Percentiles rank a stretch among this genome's conserved stretches.
Evolutionary conservation across 2,113 vertebrate species (phyloP).

Genomic region (Australoheros scitulus): DNA sequence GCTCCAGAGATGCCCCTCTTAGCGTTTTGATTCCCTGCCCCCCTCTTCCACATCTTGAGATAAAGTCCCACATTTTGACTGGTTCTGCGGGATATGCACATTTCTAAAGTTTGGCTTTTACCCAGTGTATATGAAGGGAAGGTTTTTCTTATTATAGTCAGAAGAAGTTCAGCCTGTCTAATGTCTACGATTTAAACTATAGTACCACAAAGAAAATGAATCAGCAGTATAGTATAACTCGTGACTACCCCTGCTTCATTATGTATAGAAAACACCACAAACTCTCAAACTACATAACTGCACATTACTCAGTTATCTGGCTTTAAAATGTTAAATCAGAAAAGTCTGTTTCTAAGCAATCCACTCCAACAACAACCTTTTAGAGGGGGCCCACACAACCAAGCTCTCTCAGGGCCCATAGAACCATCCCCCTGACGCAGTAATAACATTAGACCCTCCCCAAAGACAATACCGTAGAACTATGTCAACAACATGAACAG

Average conservation of each 20-base stretch:
- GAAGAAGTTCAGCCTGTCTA: neutral
- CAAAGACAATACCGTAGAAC: no score
- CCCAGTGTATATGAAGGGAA: neutral
- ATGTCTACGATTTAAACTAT: neutral
- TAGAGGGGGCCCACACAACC: neutral
- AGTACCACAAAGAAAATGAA: no score
- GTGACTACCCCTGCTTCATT: no score
- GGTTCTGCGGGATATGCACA: neutral
- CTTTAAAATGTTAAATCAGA: no score
- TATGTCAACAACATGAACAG: no score
- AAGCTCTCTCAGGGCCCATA: no score
- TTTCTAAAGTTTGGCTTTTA: neutral
- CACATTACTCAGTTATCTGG: no score
- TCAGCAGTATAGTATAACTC: neutral
- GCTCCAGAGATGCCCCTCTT: neutral
- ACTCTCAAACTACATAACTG: no score
- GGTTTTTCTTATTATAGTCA: neutral
- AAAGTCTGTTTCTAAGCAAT: neutral
- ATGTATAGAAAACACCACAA: no score
- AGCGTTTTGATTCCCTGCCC: no score
- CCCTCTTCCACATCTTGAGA: neutral
- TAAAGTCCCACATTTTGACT: neutral
- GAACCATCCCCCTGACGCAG: no score
- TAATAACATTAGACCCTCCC: no score
- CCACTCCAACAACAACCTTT: neutral